Conservation (phyloP, 2,797 vertebrate species). For the Taeniopygia guttata region DNA sequence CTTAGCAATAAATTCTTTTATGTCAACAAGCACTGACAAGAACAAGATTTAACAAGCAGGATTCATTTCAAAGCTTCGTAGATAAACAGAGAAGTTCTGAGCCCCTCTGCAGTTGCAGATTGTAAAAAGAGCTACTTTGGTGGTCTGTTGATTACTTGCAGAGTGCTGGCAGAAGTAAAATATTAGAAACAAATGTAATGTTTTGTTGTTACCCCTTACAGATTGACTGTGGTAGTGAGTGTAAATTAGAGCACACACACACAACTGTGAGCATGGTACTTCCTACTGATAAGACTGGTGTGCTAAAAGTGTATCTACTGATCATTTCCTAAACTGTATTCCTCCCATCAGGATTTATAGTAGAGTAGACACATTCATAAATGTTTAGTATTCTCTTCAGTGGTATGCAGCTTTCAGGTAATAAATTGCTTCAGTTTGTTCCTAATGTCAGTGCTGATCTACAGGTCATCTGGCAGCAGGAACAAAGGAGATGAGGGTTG, state of each 20-base stretch:
- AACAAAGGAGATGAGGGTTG: neutral
- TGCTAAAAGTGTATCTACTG: neutral
- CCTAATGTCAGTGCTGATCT: neutral
- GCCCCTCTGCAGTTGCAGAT: rapidly evolving
- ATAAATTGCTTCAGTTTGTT: neutral
- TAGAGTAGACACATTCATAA: neutral
- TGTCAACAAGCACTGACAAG: neutral
- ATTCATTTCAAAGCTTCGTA: neutral
- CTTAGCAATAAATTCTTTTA: neutral
- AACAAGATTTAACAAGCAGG: neutral
- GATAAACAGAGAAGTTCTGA: neutral
- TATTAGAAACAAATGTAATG: neutral
- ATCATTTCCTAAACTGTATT: neutral
- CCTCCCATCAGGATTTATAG: neutral
- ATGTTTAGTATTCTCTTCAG: neutral
- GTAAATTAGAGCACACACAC: neutral
- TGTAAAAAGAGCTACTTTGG: neutral
- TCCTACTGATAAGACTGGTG: neutral
- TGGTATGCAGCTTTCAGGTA: neutral
- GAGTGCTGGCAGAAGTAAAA: neutral
- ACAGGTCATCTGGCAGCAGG: neutral
- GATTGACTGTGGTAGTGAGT: neutral
- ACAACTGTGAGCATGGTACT: neutral
- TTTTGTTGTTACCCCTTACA: neutral
- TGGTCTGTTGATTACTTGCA: neutral